Evolutionary conservation across 2,113 vertebrate species (phyloP), one percentile per base, ranked within the genome.

Genomic region (Diadophis punctatus): DNA sequence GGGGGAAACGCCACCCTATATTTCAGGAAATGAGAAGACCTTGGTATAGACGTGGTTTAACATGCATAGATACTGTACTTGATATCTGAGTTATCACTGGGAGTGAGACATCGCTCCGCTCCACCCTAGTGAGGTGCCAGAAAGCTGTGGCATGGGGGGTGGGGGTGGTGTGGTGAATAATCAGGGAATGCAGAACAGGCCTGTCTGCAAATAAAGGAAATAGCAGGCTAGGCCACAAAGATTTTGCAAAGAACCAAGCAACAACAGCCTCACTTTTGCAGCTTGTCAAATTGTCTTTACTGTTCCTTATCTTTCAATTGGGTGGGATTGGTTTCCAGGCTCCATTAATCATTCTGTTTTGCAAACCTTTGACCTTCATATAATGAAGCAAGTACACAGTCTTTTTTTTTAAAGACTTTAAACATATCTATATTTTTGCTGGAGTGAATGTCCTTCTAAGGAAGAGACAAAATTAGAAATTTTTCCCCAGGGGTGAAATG

Each of bases 271-370:
- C 49, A 49, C n/a, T 88, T 90, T 63, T 91, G 55, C 88, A 49
- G 74, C 8, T 88, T 12, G 3, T 90, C 53, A 93, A 93, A 92
- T 90, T 95, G 60, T 85, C 80, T 95, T 95, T 93, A 68, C 93
- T 88, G 12, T 52, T 93, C 27, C 94, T 95, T 93, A 95, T 80
- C 92, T 94, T 95, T 95, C 90, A 90, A 51, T 89, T 92, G 86
- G 5, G 43, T 94, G 91, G 94, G 84, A 90, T 95, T 94, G 14
- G 80, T 95, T 96, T 97, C 91, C 90, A 96, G 93, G 93, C 89
- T 86, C 89, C 80, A 93, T 94, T 95, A 95, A 95, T 96, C 95
- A 95, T 92, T 95, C 86, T 95, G 91, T 92, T 96, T 96, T 94
- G 93, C 90, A 95, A 90, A 95, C 89, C 39, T 96, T 95, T 96